Percentiles rank a stretch among this genome's conserved stretches.
These are phyloP conservation scores for Saccostrea cuccullata DNA, from an alignment of 1,140 invertebrate species.

Conservation along the genomic window DNA sequence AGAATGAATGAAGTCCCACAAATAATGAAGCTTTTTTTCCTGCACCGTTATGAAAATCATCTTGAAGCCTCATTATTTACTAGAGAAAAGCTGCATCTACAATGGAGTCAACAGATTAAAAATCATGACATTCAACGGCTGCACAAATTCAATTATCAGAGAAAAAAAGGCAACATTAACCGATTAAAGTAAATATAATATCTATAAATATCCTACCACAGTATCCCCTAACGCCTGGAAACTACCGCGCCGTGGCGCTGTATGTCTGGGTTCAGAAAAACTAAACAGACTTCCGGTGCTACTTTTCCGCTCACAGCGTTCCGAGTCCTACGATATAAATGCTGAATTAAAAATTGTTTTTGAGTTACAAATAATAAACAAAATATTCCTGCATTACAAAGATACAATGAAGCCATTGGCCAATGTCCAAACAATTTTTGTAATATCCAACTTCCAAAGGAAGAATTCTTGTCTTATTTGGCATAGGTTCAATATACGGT, in stretches of 20 bases:
- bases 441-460: too few relatives aligned
- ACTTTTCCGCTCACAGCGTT: slow-evolving; percentile 69
- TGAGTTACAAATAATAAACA: too few relatives aligned
- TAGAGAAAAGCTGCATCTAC: slow-evolving; percentile 26
- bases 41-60: neutral
- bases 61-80: neutral
- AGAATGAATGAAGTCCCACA: neutral
- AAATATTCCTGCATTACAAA: too few relatives aligned
- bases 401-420: too few relatives aligned
- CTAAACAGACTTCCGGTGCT: slow-evolving; percentile 71
- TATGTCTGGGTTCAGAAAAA: slow-evolving; percentile 57
- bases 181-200: too few relatives aligned
- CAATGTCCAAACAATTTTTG: too few relatives aligned
- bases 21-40: neutral
- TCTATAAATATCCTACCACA: slow-evolving; percentile 57
- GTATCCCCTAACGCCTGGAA: slow-evolving; percentile 73
- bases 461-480: too few relatives aligned
- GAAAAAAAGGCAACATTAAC: too few relatives aligned
- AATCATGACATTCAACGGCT: neutral
- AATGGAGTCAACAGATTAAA: neutral
- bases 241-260: slow-evolving; percentile 66
- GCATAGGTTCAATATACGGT: too few relatives aligned
- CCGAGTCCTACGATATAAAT: slow-evolving; percentile 9
- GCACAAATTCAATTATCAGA: neutral
- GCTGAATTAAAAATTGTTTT: neutral